These are phyloP conservation scores for Torymus tubicola DNA, from an alignment of 2,888 invertebrate genomes.

Conservation along the genomic window DNA sequence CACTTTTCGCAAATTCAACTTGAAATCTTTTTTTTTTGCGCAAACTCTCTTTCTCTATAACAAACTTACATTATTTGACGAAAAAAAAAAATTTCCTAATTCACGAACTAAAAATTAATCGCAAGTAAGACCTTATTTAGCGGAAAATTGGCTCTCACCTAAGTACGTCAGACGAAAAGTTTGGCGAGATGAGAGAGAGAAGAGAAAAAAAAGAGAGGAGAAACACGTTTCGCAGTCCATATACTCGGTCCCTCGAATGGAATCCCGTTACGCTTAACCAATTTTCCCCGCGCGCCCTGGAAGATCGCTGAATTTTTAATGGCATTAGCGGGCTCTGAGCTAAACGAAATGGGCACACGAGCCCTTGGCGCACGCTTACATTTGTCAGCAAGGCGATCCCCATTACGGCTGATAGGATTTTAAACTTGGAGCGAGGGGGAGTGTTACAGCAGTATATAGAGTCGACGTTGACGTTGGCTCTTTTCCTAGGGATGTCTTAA, in stretches of 20 bases:
- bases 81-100: too few relatives aligned
- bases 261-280: conserved; percentile 45
- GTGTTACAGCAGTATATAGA: background rate
- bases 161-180: conserved; percentile 9
- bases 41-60: too few relatives aligned
- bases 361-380: conserved; percentile 72
- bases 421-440: conserved; percentile 62
- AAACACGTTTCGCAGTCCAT: conserved; percentile 24
- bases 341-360: conserved; percentile 61
- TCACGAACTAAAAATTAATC: conserved; percentile 25
- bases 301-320: conserved; percentile 57
- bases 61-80: too few relatives aligned
- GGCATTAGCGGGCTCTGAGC: conserved; percentile 45
- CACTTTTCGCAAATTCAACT: too few relatives aligned
- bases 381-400: conserved; percentile 75
- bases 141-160: conserved; percentile 32
- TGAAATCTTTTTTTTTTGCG: too few relatives aligned
- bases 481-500: conserved; percentile 14
- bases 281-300: conserved; percentile 37
- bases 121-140: conserved; percentile 37
- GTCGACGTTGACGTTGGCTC: background rate
- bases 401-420: conserved; percentile 74
- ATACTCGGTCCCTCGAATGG: background rate
- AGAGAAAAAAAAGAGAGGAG: conserved; percentile 8
- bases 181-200: background rate